Percentiles rank a stretch among this genome's conserved stretches.
Conservation (phyloP, 2,113 vertebrate genomes). For the Asarcornis scutulata region DNA sequence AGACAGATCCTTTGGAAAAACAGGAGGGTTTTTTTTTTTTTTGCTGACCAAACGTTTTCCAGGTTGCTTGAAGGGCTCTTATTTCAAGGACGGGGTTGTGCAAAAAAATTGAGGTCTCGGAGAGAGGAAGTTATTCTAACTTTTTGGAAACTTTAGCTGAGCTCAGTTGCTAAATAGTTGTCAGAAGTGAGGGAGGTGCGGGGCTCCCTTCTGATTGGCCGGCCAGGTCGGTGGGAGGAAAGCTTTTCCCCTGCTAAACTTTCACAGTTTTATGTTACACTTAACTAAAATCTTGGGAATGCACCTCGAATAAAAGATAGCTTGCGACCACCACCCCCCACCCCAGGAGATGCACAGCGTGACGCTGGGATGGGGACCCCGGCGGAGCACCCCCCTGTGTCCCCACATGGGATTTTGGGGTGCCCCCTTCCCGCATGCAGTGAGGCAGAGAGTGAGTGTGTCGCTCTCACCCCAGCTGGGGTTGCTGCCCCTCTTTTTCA, state of each 20-base stretch:
- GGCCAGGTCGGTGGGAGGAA: constrained; percentile 74
- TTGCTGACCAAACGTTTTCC: constrained; percentile 70
- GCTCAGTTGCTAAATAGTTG: constrained; percentile 95
- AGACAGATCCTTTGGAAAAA: constrained; percentile 74
- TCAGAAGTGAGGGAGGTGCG: constrained; percentile 86
- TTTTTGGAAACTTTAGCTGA: constrained; percentile 90
- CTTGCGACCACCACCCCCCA: background rate
- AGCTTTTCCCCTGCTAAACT: constrained; percentile 79
- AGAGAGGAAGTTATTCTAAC: constrained; percentile 88
- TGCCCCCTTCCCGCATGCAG: too few species aligned
- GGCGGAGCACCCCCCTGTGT: background rate
- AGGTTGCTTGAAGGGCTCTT: constrained; percentile 71
- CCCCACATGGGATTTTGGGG: background rate
- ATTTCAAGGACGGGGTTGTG: constrained; percentile 76
- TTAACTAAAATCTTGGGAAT: constrained; percentile 66
- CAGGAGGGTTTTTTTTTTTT: constrained; percentile 41
- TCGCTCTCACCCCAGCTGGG: background rate
- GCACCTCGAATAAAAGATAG: constrained; percentile 58
- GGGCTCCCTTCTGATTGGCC: constrained; percentile 80
- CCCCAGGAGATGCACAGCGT: fast-evolving
- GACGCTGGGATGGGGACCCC: background rate
- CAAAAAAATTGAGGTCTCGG: constrained; percentile 76
- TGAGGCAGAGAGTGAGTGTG: too few species aligned
- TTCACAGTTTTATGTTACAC: constrained; percentile 67
- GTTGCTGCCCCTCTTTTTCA: background rate